These are phyloP conservation scores for Nothoprocta pentlandii DNA, from an alignment of 2,113 vertebrate genomes.

Conservation along the genomic window DNA sequence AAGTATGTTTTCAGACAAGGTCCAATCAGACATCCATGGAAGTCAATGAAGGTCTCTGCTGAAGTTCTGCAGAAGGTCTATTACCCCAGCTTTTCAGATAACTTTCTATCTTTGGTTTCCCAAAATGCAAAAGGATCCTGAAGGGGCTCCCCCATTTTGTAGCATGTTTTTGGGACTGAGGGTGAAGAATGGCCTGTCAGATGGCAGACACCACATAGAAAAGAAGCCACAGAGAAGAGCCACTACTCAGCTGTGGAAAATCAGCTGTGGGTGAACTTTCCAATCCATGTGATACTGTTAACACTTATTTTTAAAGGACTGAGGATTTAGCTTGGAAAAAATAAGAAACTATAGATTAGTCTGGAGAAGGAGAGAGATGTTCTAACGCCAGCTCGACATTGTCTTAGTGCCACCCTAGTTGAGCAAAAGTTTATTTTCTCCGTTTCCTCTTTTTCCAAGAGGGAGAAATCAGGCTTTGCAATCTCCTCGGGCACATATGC, in stretches of 20 bases:
- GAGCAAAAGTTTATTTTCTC: neutral
- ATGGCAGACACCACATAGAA: neutral
- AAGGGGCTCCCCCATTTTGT: neutral
- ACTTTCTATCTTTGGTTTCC: neutral
- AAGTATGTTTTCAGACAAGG: neutral
- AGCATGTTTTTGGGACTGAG: neutral
- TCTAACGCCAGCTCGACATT: neutral
- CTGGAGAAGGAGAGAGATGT: neutral
- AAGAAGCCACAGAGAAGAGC: neutral
- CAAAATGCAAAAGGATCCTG: neutral
- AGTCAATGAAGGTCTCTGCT: neutral
- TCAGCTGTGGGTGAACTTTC: neutral
- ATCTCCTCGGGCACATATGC: neutral
- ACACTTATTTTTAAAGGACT: neutral
- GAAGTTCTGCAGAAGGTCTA: neutral
- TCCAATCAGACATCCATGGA: neutral
- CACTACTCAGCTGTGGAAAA: neutral
- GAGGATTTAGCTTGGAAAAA: neutral
- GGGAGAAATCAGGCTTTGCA: neutral
- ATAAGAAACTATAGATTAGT: neutral
- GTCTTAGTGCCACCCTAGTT: neutral
- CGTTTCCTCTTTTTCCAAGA: neutral
- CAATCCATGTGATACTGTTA: neutral
- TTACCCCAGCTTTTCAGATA: neutral
- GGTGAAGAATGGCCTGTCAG: neutral